Evolutionary conservation across 2,113 vertebrate species (phyloP).

Genomic region (Zosterops lateralis): DNA sequence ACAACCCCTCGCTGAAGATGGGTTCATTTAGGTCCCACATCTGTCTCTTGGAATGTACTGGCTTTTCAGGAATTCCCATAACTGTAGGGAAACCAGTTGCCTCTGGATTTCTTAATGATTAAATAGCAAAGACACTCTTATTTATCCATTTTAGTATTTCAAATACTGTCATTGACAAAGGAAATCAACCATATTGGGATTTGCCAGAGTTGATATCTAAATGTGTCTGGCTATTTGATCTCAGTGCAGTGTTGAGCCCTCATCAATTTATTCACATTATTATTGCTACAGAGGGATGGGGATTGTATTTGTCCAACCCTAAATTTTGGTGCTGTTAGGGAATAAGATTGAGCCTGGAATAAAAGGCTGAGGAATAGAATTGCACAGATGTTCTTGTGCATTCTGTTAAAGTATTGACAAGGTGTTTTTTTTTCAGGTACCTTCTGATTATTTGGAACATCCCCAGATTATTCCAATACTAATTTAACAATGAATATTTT

Average conservation of each 20-base stretch:
- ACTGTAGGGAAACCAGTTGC: background rate
- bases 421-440: background rate
- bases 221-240: background rate
- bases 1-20: background rate
- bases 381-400: background rate
- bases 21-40: background rate
- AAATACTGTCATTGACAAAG: background rate
- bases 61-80: background rate
- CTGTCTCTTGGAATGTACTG: rapidly evolving
- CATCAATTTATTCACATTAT: background rate
- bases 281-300: background rate
- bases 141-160: background rate
- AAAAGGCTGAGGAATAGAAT: background rate
- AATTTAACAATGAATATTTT: background rate
- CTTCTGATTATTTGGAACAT: background rate
- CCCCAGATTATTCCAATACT: background rate
- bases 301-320: background rate
- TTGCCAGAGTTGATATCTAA: background rate
- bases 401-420: background rate
- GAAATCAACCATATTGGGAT: background rate
- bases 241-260: background rate
- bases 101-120: background rate
- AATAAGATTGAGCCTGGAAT: background rate
- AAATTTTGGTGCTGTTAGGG: background rate
- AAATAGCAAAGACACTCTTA: background rate